Evolutionary conservation across 2,113 vertebrate species (phyloP), one percentile per base, ranked within the genome.

Genomic region (Rafetus swinhoei): DNA sequence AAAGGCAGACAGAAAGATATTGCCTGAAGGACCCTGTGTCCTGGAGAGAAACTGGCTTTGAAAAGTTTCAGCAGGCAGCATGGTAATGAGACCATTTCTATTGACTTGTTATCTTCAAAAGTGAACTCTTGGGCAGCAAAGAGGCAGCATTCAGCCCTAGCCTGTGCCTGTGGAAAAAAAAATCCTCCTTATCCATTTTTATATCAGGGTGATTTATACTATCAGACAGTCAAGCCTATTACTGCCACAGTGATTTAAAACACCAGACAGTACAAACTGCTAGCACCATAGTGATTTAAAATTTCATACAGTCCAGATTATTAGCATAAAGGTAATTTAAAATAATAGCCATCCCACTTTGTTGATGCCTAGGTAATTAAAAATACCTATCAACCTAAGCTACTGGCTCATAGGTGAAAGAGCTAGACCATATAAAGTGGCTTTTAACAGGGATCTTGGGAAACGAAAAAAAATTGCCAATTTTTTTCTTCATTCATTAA

Each of bases 11-110:
- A 86, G 35, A 86, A 92, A 27, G 52, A 53, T 76, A 69, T 19
- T 65, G 65, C 81, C 92, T 93, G 56, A 93, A 93, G 53, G 39
- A 89, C 7, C 50, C 91, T 82, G 10, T 81, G 91, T 82, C n/a
- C 88, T 72, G 15, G 32, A 52, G 6, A 93, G 85, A 93, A 94
- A 53, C 0, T 25, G 88, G 2, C 19, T 65, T 79, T 86, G 88
- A 89, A 79, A 85, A 22, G 9, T 89, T 93, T 80, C 35, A 82
- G n/a, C 21, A 57, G 15, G 16, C 35, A 50, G 39, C 39, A 56
- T 25, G 56, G 79, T n/a, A 77, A 90, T 27, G 5, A 96, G 60
- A 18, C 69, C 16, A 52, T 83, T 89, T 21, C 85, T 79, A 81
- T 8, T 84, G 92, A 86, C 13, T 82, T 32, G 3, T 35, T 55